Evolutionary conservation across 92 coral and sea anemone genomes (phyloP), one percentile per base, ranked within the genome.

Genomic region (Palythoa grandis): DNA sequence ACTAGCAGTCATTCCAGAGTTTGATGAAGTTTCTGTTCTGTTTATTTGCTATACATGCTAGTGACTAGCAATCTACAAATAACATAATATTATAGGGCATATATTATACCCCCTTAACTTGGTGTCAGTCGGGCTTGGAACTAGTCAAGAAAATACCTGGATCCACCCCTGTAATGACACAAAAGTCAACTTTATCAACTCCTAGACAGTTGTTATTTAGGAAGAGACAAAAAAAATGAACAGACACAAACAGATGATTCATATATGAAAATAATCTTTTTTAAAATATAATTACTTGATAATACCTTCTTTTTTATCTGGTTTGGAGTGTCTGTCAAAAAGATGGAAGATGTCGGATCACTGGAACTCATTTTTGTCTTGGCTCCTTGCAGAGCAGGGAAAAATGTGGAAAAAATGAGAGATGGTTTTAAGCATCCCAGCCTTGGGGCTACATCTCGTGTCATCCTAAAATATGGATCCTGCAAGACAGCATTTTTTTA

Each of bases 331-430:
- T 97, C 99, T 35, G 99, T 94, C 19, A 97, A 88, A 86, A 97
- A 97, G 78, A 97, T 95, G 14, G 99, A 97, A 7, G 99, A 95
- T 16, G 92, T 95, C 5, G 99, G 99, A 67, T 97, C 99, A 83
- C 99, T 97, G 25, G 99, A 91, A 69, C 99, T 97, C 99, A 97
- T 97, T 88, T 97, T 97, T 56, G 99, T 97, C 88, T 97, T 97
- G 23, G 99, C 99, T 68, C 99, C 99, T 93, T 97, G 99, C 25
- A 97, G 91, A 38, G 99, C 99, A 47, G 99, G 99, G 74, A 97
- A 97, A 95, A 97, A 97, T 13, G 99, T 95, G 20, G 99, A 97
- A 78, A 95, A 94, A 69, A 97, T 93, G 48, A 97, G 91, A 37
- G 99, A 97, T 16, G 99, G 99, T 78, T 97, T 97, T 67, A 88